A percentile compares a stretch with the other conserved stretches of the same genome.
Conservation (phyloP, 2,113 vertebrate genomes). For the Pachyramphus minor region DNA sequence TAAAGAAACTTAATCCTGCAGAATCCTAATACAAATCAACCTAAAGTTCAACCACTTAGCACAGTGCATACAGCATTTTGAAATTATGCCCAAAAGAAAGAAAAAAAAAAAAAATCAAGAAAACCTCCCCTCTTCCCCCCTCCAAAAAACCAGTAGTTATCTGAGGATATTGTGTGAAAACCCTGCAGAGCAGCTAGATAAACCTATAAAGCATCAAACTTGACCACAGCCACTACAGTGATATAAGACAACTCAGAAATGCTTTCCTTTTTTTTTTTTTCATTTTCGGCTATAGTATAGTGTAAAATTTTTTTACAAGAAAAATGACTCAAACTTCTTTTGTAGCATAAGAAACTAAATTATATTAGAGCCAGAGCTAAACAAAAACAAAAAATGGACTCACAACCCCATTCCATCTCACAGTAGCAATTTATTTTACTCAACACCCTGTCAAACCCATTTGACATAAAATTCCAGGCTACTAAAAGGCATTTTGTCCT, state of each 20-base stretch:
- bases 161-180: not conserved
- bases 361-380: constrained; percentile 24
- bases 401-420: not conserved
- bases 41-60: not conserved
- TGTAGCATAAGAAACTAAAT: constrained; percentile 19
- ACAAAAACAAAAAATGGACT: not conserved
- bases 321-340: not conserved
- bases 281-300: not conserved
- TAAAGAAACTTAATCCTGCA: not conserved
- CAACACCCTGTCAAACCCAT: constrained; percentile 20
- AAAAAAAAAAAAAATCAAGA: not conserved
- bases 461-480: constrained; percentile 47
- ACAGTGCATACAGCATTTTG: not conserved
- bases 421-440: constrained; percentile 48
- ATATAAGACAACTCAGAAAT: not conserved
- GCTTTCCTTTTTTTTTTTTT: not conserved
- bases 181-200: not conserved
- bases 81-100: not conserved
- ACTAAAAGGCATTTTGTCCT: not conserved
- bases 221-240: not conserved
- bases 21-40: not conserved
- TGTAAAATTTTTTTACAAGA: not conserved
- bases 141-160: not conserved
- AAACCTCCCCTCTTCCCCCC: not conserved
- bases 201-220: not conserved